Conservation (phyloP, 2,888 invertebrate species). For the Tenthredo mesomela region DNA sequence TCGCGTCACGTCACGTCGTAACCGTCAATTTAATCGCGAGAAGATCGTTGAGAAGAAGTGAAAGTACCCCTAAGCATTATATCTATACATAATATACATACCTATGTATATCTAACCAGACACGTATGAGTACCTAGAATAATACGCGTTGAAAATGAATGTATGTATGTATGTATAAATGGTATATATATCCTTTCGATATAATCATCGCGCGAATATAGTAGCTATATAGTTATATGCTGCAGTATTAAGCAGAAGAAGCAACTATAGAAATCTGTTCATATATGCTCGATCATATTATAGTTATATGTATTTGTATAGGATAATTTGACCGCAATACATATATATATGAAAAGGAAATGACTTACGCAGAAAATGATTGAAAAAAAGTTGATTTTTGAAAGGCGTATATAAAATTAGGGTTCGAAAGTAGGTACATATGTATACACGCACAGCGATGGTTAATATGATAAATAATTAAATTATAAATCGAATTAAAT, state of each 20-base stretch:
- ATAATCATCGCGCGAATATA: background rate
- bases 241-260: background rate
- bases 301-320: background rate
- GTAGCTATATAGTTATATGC: background rate
- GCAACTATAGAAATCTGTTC: background rate
- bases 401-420: background rate
- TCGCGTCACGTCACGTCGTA: background rate
- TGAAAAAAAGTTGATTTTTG: background rate
- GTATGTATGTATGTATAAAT: no score
- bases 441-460: background rate
- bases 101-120: background rate
- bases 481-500: background rate
- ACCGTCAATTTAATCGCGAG: slow-evolving; percentile 23
- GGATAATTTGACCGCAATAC: background rate
- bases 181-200: background rate
- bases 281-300: background rate
- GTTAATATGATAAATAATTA: background rate
- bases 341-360: background rate
- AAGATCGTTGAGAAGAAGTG: slow-evolving; percentile 28
- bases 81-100: background rate
- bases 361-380: background rate
- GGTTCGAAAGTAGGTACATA: background rate
- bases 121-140: background rate
- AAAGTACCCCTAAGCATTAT: slow-evolving; percentile 7
- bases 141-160: background rate